phyloP scores from a whole-genome alignment of 1,140 invertebrate species.

The Polypedilum vanderplanki region DNA sequence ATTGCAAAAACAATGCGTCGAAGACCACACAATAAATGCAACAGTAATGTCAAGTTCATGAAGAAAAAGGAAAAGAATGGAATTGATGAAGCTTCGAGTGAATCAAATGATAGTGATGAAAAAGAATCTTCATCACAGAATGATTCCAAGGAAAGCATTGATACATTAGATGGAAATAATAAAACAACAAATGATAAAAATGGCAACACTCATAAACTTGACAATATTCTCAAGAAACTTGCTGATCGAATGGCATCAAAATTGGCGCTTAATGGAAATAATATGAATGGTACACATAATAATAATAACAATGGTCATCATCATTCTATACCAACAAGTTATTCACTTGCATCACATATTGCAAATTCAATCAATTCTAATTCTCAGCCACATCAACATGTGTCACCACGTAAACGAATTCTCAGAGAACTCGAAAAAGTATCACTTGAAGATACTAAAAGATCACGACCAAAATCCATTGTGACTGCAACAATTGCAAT shows the following conservation, averaged over 20 bases:
- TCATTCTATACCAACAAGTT: not conserved
- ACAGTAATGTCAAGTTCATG: conserved; percentile 29
- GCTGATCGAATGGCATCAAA: not conserved
- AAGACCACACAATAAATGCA: conserved; percentile 46
- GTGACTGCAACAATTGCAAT: not conserved
- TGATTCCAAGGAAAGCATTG: not conserved
- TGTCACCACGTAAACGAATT: conserved; percentile 67
- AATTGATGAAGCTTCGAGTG: not conserved
- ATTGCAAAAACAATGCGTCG: conserved; percentile 50
- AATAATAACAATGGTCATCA: not conserved
- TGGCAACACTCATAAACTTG: not conserved
- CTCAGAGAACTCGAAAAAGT: conserved; percentile 64
- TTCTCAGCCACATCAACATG: conserved; percentile 46
- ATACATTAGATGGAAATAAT: conserved; percentile 13
- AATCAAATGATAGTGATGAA: conserved; percentile 1
- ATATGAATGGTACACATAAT: not conserved
- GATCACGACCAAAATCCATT: conserved; percentile 44
- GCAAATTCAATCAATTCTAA: not conserved
- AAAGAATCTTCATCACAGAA: not conserved
- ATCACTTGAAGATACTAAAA: conserved; percentile 56
- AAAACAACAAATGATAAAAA: not conserved
- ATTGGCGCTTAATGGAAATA: conserved; percentile 18
- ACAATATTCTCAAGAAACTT: conserved; percentile 17
- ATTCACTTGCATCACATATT: conserved; percentile 19
- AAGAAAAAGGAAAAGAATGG: conserved; percentile 27